phyloP scores from a whole-genome alignment of 1,140 invertebrate species.

The Brachionus calyciflorus region DNA sequence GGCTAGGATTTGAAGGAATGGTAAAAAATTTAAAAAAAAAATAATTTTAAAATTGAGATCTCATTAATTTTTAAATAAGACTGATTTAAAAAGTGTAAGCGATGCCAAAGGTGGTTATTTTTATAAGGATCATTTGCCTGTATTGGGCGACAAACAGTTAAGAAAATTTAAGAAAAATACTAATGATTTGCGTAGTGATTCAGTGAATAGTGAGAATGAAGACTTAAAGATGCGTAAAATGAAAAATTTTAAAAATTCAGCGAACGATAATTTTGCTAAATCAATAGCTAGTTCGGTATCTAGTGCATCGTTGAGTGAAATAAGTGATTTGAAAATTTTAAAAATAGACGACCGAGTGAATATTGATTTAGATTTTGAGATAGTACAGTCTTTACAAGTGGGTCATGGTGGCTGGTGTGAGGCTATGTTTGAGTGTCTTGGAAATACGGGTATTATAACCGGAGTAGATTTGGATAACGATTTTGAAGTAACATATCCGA shows the following conservation, averaged over 20 bases:
- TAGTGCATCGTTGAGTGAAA: neutral
- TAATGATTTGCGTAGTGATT: neutral
- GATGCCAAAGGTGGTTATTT: constrained; percentile 94
- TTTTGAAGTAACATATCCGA: constrained; percentile 93
- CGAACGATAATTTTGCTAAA: neutral
- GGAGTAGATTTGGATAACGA: constrained; percentile 96
- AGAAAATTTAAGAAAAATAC: constrained; percentile 7
- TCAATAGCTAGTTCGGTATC: neutral
- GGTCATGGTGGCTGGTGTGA: constrained; percentile 96
- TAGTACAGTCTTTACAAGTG: constrained; percentile 85
- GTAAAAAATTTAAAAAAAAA: constrained; percentile 57
- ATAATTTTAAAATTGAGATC: neutral
- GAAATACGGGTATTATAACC: constrained; percentile 85
- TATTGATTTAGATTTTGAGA: constrained; percentile 89
- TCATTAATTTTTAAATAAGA: constrained; percentile 62
- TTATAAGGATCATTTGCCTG: constrained; percentile 88
- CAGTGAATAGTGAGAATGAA: neutral
- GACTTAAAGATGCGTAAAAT: neutral
- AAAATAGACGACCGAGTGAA: constrained; percentile 70
- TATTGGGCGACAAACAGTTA: constrained; percentile 67
- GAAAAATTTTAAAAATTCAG: constrained; percentile 12
- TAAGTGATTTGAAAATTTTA: neutral
- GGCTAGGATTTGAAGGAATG: constrained; percentile 98
- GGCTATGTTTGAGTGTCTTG: constrained; percentile 94
- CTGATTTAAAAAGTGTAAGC: constrained; percentile 91